Evolutionary conservation across 1,140 invertebrate species (phyloP).

Genomic region (Papilio polytes): DNA sequence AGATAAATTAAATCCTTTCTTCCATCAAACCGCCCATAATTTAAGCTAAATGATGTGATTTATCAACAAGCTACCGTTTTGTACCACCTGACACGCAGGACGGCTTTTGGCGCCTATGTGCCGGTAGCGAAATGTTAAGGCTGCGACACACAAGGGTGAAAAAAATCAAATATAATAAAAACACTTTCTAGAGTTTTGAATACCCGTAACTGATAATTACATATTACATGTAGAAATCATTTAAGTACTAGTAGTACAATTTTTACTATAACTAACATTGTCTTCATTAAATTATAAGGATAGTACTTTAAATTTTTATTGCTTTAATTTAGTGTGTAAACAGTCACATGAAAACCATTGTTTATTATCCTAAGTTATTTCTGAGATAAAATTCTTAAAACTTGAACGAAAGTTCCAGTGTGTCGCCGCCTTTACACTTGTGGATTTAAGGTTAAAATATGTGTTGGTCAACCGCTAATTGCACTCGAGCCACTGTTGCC

Average conservation of each 20-base stretch:
- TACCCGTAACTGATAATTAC: too few species aligned
- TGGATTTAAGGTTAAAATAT: constrained; percentile 28
- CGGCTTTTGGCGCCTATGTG: constrained; percentile 7
- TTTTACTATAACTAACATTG: too few species aligned
- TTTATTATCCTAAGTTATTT: background rate
- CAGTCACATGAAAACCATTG: too few species aligned
- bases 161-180: background rate
- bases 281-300: too few species aligned
- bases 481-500: background rate
- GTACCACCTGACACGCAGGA: background rate
- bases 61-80: constrained; percentile 28
- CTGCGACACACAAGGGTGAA: background rate
- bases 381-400: background rate
- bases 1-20: constrained; percentile 9
- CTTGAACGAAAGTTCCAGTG: background rate
- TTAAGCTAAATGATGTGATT: constrained; percentile 32
- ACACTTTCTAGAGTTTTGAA: background rate
- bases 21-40: constrained; percentile 28
- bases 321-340: too few species aligned
- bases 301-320: too few species aligned
- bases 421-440: constrained; percentile 16
- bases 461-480: constrained; percentile 32
- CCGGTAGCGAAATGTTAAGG: constrained; percentile 4
- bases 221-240: too few species aligned
- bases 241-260: too few species aligned